Evolutionary conservation across 2,797 vertebrate species (phyloP).

Genomic region (Lutjanus campechanus): DNA sequence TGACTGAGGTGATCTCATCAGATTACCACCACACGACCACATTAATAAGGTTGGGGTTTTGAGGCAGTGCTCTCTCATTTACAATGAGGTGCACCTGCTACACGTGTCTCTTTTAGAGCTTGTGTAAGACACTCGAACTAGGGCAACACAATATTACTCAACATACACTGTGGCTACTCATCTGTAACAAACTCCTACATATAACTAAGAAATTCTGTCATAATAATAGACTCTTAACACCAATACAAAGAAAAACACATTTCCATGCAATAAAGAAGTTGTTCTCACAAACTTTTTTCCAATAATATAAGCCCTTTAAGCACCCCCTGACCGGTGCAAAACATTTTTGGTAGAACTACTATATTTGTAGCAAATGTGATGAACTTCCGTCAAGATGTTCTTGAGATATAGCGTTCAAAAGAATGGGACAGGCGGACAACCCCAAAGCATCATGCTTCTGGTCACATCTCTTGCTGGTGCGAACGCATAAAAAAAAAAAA

Average conservation of each 20-base stretch:
- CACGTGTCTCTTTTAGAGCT: constrained; percentile 49
- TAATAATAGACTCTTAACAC: background rate
- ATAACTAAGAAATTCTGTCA: background rate
- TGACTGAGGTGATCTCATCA: constrained; percentile 72
- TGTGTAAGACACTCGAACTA: constrained; percentile 37
- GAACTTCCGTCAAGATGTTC: too few relatives aligned
- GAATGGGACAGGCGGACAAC: too few relatives aligned
- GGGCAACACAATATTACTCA: constrained; percentile 21
- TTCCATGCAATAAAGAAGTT: background rate
- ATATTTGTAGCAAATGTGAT: too few relatives aligned
- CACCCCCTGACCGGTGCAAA: too few relatives aligned
- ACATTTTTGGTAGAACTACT: too few relatives aligned
- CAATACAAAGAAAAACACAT: background rate
- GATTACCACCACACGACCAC: constrained; percentile 70
- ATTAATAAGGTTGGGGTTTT: constrained; percentile 61
- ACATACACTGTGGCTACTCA: constrained; percentile 16
- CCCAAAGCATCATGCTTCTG: too few relatives aligned
- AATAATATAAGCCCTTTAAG: too few relatives aligned
- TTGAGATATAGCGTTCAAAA: too few relatives aligned
- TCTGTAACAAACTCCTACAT: background rate
- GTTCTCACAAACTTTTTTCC: too few relatives aligned
- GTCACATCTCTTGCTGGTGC: too few relatives aligned
- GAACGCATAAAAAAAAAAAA: too few relatives aligned
- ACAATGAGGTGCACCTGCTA: constrained; percentile 67
- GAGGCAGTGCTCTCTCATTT: constrained; percentile 50